Percentiles rank a stretch among this genome's conserved stretches.
These are phyloP conservation scores for Clarias magur DNA, from an alignment of 2,113 vertebrate species.

Conservation along the genomic window DNA sequence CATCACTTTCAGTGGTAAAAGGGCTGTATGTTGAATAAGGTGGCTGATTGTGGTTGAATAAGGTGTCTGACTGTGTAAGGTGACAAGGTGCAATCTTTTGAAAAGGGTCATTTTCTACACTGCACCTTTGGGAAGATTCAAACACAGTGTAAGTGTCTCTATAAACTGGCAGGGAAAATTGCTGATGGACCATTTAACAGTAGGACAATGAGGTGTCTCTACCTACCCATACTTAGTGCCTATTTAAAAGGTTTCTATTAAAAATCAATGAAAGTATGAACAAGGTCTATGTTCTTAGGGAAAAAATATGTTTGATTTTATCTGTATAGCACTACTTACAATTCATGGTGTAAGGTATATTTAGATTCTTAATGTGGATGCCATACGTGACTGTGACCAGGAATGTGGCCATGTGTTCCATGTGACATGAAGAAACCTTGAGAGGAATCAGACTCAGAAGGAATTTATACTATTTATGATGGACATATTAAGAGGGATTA, in stretches of 20 bases:
- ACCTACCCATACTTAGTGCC: neutral
- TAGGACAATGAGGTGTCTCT: neutral
- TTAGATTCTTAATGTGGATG: neutral
- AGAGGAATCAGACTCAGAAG: neutral
- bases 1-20: no score
- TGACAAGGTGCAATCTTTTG: no score
- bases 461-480: neutral
- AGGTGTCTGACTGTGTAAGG: no score
- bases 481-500: neutral
- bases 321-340: neutral
- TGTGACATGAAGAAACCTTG: neutral
- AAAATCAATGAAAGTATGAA: neutral
- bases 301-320: neutral
- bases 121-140: neutral
- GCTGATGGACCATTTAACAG: neutral
- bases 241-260: neutral
- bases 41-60: no score
- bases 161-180: neutral
- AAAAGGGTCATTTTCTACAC: neutral
- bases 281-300: neutral
- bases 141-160: neutral
- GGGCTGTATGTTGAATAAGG: no score
- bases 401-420: neutral
- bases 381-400: neutral
- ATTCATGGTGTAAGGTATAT: neutral